Percentiles rank a stretch among this genome's conserved stretches.
phyloP scores from a whole-genome alignment of 1,140 invertebrate genomes.

The Tenebrio molitor region DNA sequence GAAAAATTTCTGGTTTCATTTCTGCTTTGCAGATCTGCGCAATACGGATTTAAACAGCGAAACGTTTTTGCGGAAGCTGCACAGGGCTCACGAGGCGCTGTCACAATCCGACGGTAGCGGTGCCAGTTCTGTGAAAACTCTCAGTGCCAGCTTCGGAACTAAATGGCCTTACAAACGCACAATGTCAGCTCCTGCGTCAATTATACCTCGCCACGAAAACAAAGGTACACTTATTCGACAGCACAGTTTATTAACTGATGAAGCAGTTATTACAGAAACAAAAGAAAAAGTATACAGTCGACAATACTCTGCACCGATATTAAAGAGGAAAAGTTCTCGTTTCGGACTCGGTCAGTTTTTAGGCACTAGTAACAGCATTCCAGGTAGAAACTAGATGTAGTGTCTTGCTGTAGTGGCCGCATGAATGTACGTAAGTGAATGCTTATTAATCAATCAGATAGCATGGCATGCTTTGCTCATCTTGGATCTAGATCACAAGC shows the following conservation, averaged over 20 bases:
- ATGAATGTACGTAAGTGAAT: conserved; percentile 57
- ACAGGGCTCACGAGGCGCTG: conserved; percentile 91
- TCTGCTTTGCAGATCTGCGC: conserved; percentile 80
- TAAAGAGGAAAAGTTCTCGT: conserved; percentile 91
- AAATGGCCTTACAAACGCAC: conserved; percentile 97
- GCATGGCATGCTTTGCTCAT: conserved; percentile 9
- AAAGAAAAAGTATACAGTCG: conserved; percentile 92
- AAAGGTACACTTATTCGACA: conserved; percentile 72
- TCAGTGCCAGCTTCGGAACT: conserved; percentile 90
- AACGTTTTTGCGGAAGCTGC: conserved; percentile 88
- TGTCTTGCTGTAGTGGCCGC: conserved; percentile 65
- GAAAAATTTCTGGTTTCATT: conserved; percentile 7
- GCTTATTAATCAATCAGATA: neutral
- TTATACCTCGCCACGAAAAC: conserved; percentile 81
- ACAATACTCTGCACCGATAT: conserved; percentile 89
- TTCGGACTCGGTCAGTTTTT: conserved; percentile 92
- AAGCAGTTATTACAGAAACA: conserved; percentile 69
- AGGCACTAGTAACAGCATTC: conserved; percentile 74
- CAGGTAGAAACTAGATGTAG: conserved; percentile 73
- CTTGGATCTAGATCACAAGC: neutral
- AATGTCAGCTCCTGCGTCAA: conserved; percentile 89
- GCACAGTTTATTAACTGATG: conserved; percentile 15
- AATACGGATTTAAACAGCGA: conserved; percentile 93
- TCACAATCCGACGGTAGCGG: conserved; percentile 76
- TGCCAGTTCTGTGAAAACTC: conserved; percentile 79